Base-by-base conservation (phyloP, 2,797 vertebrate genomes). In the Serranus cabrilla region DNA sequence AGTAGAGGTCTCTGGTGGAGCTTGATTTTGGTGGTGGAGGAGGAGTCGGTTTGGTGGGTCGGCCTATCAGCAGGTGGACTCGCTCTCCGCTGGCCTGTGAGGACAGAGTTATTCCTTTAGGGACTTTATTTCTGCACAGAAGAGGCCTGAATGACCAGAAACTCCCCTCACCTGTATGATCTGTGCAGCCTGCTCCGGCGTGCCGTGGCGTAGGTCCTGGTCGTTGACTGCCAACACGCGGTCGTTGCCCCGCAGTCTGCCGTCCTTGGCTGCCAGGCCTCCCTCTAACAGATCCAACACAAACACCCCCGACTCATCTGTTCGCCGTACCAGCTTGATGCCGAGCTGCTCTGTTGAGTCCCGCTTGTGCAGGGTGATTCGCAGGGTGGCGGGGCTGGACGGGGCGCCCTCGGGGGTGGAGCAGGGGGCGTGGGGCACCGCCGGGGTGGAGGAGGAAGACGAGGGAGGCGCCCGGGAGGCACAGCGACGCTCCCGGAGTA, bases 261-360 rank as follows among this genome's bases (percentile, higher is more conserved):
- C 97, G 0, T 99, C 98, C 83, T 98, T 97, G 1, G 98, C 97
- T 0, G 98, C 98, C 91, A 99, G 87, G 0, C 98, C 98, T 17
- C 98, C 98, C 42, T 99, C 98, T 85, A 99, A 63, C 51, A 99
- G 96, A 92, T 99, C 98, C 2, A 99, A 91, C 76, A 99, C 97
- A 21, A 99, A 99, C 31, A 99, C 98, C 0, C 98, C 98, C 0
- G 97, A 95, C 91, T 99, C 98, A 0, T 99, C 98, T 0, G 97
- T 99, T 9, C 98, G 95, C 58, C 98, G 96, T 14, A 99, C 98
- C 16, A 99, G 94, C 83, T 99, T 99, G 78, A 99, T 99, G 85
- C 98, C 98, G 0, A 99, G 97, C 94, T 99, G 98, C 90, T 99
- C 98, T 0, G 93, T 93, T 1, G 97, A 96, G 90, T 98, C 98